Evolutionary conservation across 2,113 vertebrate genomes (phyloP), one percentile per base, ranked within the genome.

Genomic region (Hippoglossus stenolepis): DNA sequence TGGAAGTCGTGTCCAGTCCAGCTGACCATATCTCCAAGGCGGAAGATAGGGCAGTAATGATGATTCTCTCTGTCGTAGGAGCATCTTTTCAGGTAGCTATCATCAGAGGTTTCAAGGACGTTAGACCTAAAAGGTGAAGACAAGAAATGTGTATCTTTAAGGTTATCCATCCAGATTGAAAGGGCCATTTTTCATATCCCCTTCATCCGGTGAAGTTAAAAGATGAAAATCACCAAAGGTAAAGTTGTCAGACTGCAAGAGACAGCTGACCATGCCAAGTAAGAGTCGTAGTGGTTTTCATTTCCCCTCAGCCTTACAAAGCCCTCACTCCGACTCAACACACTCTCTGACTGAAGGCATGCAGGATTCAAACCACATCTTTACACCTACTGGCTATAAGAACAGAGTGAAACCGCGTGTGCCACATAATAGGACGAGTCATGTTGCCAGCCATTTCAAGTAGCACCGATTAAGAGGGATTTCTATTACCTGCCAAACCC

Each of bases 41-140:
- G 86, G 73, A 99, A 99, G 77, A 99, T 98, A 87, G 98, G 98
- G 77, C 97, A 99, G 88, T 98, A 99, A 14, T 89, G 96, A 69
- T 96, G 89, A 28, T 92, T 72, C 26, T 89, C 77, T 0, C 38
- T 82, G 71, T 96, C 93, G 64, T 95, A 97, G 47, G 56, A 91
- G 85, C 98, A 99, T 12, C 31, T 94, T 79, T 97, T 98, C 84
- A 99, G 91, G 89, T 96, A 97, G 61, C 82, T 71, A 54, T 82
- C 89, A 0, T 97, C 76, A 13, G 87, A 28, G 0, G 93, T 95
- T 9, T 95, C 87, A 12, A 95, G 91, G 67, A 99, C 92, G 0
- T 99, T 99, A 64, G 94, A 95, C 93, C 98, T 99, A 24, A 60
- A 2, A 56, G 24, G 28, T 31, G 10, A 67, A 75, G 5, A 68